Evolutionary conservation across 2,888 invertebrate species (phyloP).

Genomic region (Bembecia ichneumoniformis): DNA sequence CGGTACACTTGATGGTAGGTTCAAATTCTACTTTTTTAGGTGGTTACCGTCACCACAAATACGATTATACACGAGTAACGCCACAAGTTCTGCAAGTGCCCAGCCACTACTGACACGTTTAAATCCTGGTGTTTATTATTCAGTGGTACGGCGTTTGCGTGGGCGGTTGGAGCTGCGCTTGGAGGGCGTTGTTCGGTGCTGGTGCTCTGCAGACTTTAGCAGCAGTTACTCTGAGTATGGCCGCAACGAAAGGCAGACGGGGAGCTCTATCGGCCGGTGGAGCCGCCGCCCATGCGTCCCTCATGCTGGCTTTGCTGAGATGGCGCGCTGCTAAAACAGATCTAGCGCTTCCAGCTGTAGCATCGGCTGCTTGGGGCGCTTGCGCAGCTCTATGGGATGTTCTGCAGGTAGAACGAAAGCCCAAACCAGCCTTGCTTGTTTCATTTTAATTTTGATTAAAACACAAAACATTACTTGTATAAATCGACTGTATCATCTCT

Average conservation of each 20-base stretch:
- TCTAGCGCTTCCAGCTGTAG: constrained; percentile 85
- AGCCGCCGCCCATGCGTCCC: constrained; percentile 84
- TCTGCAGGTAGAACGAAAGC: constrained; percentile 51
- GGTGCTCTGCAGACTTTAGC: constrained; percentile 81
- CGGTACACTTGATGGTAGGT: no score
- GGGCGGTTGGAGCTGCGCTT: constrained; percentile 80
- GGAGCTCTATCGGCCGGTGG: constrained; percentile 85
- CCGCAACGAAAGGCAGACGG: constrained; percentile 76
- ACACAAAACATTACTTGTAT: no score
- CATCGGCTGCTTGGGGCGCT: constrained; percentile 89
- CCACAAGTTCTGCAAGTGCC: no score
- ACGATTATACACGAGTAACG: no score
- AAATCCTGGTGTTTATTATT: background rate
- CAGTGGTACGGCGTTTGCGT: constrained; percentile 89
- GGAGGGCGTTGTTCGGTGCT: constrained; percentile 80
- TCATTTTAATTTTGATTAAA: no score
- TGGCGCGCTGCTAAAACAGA: constrained; percentile 88
- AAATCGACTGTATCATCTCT: no score
- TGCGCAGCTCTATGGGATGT: constrained; percentile 91
- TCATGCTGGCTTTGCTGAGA: constrained; percentile 80
- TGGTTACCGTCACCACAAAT: no score
- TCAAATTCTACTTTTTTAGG: no score
- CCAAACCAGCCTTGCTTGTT: no score
- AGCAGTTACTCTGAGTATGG: constrained; percentile 85
- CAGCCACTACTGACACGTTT: no score